Percentiles rank a stretch among this genome's conserved stretches.
phyloP scores from a whole-genome alignment of 1,140 invertebrate genomes.

The Drosophila eugracilis region DNA sequence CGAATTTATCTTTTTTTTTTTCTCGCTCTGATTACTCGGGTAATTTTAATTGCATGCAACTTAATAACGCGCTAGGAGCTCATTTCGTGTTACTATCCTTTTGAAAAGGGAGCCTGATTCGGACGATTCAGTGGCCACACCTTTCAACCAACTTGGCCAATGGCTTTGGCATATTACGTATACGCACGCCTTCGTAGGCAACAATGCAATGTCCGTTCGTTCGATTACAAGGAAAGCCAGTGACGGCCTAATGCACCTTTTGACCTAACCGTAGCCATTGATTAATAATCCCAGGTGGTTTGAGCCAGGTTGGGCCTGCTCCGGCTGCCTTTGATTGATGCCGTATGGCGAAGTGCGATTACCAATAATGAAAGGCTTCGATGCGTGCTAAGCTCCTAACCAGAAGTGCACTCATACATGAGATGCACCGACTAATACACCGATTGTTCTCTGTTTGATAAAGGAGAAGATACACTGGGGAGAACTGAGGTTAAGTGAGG shows the following conservation, averaged over 20 bases:
- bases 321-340: constrained; percentile 49
- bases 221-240: constrained; percentile 30
- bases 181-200: constrained; percentile 24
- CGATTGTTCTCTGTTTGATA: constrained; percentile 10
- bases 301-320: constrained; percentile 10
- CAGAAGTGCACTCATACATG: constrained; percentile 26
- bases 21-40: constrained; percentile 79
- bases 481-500: accelerated
- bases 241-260: constrained; percentile 49
- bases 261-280: constrained; percentile 48
- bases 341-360: constrained; percentile 40
- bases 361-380: constrained; percentile 55
- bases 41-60: constrained; percentile 83
- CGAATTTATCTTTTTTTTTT: constrained; percentile 76
- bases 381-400: constrained; percentile 20
- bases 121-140: constrained; percentile 35
- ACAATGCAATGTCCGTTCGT: constrained; percentile 27
- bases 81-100: constrained; percentile 23
- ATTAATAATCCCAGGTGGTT: constrained; percentile 70
- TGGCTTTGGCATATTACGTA: constrained; percentile 24
- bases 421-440: constrained; percentile 11
- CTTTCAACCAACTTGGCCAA: constrained; percentile 17
- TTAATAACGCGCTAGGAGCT: constrained; percentile 64
- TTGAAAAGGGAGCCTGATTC: background rate
- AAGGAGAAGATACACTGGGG: background rate